Evolutionary conservation across 2,113 vertebrate genomes (phyloP).

Genomic region (Xenopus tropicalis): DNA sequence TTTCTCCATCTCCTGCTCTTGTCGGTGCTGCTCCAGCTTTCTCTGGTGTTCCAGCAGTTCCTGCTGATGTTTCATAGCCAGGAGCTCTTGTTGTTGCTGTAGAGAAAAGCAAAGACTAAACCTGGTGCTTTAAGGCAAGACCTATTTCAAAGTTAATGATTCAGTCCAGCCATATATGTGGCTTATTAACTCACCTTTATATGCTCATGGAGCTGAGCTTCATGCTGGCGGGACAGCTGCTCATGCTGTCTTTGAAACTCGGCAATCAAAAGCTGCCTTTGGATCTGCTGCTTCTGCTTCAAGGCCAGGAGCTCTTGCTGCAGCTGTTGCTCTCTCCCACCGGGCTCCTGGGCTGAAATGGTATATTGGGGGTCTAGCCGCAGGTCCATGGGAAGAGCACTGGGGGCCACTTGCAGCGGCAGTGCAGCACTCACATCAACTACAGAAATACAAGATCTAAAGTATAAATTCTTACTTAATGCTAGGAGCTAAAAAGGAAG

Average conservation of each 20-base stretch:
- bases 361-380: constrained; percentile 88
- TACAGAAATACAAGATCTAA: constrained; percentile 49
- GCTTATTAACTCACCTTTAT: constrained; percentile 73
- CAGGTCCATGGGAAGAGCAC: constrained; percentile 89
- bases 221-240: constrained; percentile 92
- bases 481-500: too few species aligned
- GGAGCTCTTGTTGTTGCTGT: constrained; percentile 93
- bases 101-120: too few species aligned
- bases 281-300: constrained; percentile 97
- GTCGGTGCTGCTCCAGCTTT: constrained; percentile 89
- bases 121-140: too few species aligned
- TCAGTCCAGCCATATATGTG: too few species aligned
- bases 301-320: constrained; percentile 93
- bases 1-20: constrained; percentile 93
- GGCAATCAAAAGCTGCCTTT: constrained; percentile 90
- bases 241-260: constrained; percentile 97
- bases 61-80: constrained; percentile 95
- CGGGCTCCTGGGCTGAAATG: constrained; percentile 67
- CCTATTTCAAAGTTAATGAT: too few species aligned
- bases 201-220: constrained; percentile 92
- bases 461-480: not conserved
- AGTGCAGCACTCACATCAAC: constrained; percentile 87
- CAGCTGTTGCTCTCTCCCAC: constrained; percentile 85
- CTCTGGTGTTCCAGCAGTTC: constrained; percentile 94
- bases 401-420: constrained; percentile 83